Evolutionary conservation across 2,113 vertebrate genomes (phyloP).

Genomic region (Ailuropoda melanoleuca): DNA sequence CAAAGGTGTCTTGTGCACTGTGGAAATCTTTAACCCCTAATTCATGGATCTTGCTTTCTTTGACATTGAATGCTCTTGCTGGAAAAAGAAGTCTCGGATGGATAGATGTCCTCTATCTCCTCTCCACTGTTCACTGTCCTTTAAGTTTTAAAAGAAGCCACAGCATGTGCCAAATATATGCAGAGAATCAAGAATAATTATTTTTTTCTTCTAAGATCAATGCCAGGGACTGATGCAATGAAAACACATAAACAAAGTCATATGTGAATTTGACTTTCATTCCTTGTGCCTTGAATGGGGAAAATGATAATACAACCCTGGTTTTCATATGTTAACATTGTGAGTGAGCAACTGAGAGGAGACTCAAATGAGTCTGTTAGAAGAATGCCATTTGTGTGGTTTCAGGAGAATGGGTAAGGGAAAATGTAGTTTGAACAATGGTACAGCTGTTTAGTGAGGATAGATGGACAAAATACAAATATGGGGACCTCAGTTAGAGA

Average conservation of each 20-base stretch:
- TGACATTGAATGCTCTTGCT: background rate
- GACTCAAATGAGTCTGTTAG: background rate
- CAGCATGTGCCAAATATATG: background rate
- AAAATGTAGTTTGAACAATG: background rate
- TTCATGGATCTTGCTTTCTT: background rate
- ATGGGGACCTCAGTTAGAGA: background rate
- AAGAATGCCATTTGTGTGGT: background rate
- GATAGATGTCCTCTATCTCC: background rate
- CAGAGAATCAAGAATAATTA: background rate
- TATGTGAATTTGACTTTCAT: background rate
- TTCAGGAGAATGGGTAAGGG: background rate
- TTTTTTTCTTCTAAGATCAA: constrained; percentile 25
- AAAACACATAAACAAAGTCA: constrained; percentile 10
- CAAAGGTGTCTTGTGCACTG: constrained; percentile 38
- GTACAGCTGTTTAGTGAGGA: background rate
- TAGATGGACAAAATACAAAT: background rate
- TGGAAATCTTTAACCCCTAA: constrained; percentile 48
- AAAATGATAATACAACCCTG: background rate
- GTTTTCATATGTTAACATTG: background rate
- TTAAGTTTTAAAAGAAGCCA: background rate
- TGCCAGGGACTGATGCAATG: background rate
- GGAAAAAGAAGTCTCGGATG: background rate
- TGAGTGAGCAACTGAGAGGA: background rate
- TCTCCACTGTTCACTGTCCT: background rate
- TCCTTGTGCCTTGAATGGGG: background rate